Base-by-base conservation (phyloP, 2,113 vertebrate species). In the Mesitornis unicolor region DNA sequence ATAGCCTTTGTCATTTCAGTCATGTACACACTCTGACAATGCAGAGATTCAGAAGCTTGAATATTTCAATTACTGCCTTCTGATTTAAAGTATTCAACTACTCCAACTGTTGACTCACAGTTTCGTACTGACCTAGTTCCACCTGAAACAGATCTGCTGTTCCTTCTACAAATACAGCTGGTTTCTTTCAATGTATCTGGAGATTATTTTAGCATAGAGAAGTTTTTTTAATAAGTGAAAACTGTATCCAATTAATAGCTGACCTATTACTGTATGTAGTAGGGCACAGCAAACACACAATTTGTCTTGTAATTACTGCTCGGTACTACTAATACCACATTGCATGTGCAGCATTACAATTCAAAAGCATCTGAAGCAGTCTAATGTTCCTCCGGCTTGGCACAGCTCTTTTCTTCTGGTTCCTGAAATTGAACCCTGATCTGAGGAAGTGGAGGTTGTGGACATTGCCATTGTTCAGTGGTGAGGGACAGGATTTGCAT, bases 361-460 rank as follows among this genome's bases (percentile, higher is more conserved):
- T 85, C n/a, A 75, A 96, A 85, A 88, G 26, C 70, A 78, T 90
- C 84, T 75, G 24, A 54, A 81, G 81, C 60, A 36, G 56, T 21
- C 28, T 77, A 19, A 28, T 90, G 91, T 95, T 90, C 71, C 89
- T 87, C 28, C 75, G 59, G 38, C 51, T 93, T 90, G 68, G 71
- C 50, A 84, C 8, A 64, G 53, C 26, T 54, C 51, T 92, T 82
- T 90, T 78, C 50, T 78, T 94, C 91, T 78, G 65, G 82, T 84
- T 93, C 80, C 79, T 88, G 74, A 88, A 88, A 90, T 87, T 85
- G 87, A 95, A 91, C 89, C 63, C 61, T 85, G 74, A 91, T 91
- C 75, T 82, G 74, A 94, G 81, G n/a, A 85, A 95, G 81, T 77
- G 65, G 94, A 47, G 14, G 64, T 56, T 86, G 75, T 71, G 79